phyloP scores from a whole-genome alignment of 2,797 vertebrate species.

The Cuculus canorus region DNA sequence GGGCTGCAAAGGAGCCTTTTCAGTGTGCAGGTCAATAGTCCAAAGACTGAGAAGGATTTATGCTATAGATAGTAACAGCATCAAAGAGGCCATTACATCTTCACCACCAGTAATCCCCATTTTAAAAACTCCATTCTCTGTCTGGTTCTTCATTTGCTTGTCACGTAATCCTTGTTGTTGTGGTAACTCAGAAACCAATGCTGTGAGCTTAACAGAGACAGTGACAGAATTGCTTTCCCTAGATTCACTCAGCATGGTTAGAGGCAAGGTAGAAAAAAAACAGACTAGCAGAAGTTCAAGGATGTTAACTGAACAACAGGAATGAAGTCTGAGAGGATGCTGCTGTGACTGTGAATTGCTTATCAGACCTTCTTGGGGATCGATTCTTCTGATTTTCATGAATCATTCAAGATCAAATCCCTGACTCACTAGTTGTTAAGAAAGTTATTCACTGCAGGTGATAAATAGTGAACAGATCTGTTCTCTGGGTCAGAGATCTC shows the following conservation, averaged over 20 bases:
- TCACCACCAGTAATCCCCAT: slow-evolving; percentile 56
- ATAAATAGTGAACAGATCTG: neutral
- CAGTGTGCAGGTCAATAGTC: slow-evolving; percentile 49
- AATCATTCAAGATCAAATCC: slow-evolving; percentile 25
- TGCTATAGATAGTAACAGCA: slow-evolving; percentile 63
- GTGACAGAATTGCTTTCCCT: slow-evolving; percentile 28
- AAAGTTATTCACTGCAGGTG: neutral
- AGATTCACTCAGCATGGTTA: neutral
- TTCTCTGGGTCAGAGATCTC: neutral
- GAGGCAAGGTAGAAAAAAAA: neutral
- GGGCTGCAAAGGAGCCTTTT: slow-evolving; percentile 50
- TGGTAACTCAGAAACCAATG: neutral
- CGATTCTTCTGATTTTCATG: neutral
- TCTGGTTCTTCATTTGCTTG: slow-evolving; percentile 58
- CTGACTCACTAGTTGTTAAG: neutral
- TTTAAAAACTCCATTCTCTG: slow-evolving; percentile 67
- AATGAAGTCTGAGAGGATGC: neutral
- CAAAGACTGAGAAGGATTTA: slow-evolving; percentile 57
- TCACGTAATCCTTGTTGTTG: slow-evolving; percentile 63
- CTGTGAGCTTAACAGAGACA: slow-evolving; percentile 17
- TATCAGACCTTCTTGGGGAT: neutral
- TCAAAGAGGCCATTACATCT: slow-evolving; percentile 57
- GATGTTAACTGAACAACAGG: neutral
- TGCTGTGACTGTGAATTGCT: neutral
- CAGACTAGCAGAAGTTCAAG: neutral